Percentiles rank a stretch among this genome's conserved stretches.
phyloP scores from a whole-genome alignment of 2,888 invertebrate species.

The Gnatocerus cornutus region DNA sequence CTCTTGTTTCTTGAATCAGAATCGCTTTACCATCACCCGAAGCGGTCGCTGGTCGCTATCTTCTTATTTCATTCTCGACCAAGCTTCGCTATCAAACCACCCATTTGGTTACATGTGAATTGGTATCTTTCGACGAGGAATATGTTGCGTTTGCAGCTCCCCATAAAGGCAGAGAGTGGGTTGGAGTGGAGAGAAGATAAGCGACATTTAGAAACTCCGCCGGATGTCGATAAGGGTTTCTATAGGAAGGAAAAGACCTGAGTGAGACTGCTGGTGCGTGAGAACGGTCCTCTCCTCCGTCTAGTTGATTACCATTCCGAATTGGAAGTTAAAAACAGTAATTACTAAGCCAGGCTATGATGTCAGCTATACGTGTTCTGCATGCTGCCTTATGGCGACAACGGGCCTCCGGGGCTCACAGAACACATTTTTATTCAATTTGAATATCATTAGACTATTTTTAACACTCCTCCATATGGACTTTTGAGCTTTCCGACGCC shows the following conservation, averaged over 20 bases:
- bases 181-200: slow-evolving; percentile 51
- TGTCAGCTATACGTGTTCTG: slow-evolving; percentile 55
- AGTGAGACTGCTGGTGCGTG: slow-evolving; percentile 56
- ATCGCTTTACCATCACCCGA: slow-evolving; percentile 21
- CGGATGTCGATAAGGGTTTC: slow-evolving; percentile 59
- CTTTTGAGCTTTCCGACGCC: too few species aligned
- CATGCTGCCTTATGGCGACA: slow-evolving; percentile 42
- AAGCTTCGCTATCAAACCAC: slow-evolving; percentile 12
- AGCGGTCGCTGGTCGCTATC: slow-evolving; percentile 16
- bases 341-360: slow-evolving; percentile 60
- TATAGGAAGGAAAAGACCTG: slow-evolving; percentile 43
- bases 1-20: slow-evolving; percentile 25
- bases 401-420: slow-evolving; percentile 23
- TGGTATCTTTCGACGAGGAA: slow-evolving; percentile 19
- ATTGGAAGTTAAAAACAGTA: slow-evolving; percentile 64
- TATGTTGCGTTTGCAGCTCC: slow-evolving; percentile 26
- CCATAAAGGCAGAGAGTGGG: slow-evolving; percentile 36
- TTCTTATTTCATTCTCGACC: slow-evolving; percentile 38
- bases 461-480: not conserved
- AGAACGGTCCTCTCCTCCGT: slow-evolving; percentile 60
- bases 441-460: slow-evolving; percentile 26
- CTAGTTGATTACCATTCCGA: slow-evolving; percentile 62
- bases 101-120: slow-evolving; percentile 24
- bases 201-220: slow-evolving; percentile 54
- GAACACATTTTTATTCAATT: slow-evolving; percentile 43